Evolutionary conservation across 2,888 invertebrate genomes (phyloP).

Genomic region (Lepas anatifera): DNA sequence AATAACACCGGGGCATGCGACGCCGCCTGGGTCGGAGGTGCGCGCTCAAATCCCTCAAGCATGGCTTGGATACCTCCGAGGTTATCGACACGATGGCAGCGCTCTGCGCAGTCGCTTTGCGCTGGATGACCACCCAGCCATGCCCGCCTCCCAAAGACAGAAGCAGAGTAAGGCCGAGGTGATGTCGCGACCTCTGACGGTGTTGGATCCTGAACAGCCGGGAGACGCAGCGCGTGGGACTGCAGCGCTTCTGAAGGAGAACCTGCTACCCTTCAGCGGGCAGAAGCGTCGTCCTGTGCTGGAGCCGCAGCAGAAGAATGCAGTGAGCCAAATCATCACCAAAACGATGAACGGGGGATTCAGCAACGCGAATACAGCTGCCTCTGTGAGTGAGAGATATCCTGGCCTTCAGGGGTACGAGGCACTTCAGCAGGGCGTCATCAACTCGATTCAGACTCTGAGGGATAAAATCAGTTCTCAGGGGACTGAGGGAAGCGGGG

Average conservation of each 20-base stretch:
- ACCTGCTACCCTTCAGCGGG: background rate
- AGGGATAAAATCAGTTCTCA: background rate
- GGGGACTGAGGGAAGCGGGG: background rate
- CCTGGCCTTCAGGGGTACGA: background rate
- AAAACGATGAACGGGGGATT: background rate
- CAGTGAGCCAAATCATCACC: constrained; percentile 14
- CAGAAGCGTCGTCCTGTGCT: constrained; percentile 18
- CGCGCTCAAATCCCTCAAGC: background rate
- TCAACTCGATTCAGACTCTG: constrained; percentile 10
- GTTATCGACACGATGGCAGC: background rate
- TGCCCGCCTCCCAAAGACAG: too few species aligned
- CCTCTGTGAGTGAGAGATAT: background rate
- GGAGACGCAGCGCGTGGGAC: too few species aligned
- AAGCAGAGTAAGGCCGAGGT: constrained; percentile 7
- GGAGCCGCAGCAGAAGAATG: constrained; percentile 22
- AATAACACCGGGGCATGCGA: background rate
- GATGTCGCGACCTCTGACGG: background rate
- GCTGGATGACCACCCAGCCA: background rate
- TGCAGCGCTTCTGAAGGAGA: background rate
- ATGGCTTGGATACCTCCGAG: background rate
- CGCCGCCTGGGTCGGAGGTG: background rate
- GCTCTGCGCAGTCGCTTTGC: background rate
- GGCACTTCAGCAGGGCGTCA: constrained; percentile 1
- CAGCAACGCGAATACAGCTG: constrained; percentile 1
- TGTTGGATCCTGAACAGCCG: background rate